A percentile compares a stretch with the other conserved stretches of the same genome.
Evolutionary conservation across 2,113 vertebrate species (phyloP).

Genomic region (chimpanzee (Pan troglodytes)): NHGRI_mPanTro3-v2.1_pri NC_072408.2:41137501-41138000

Average conservation of each 20-base stretch:
- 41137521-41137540: no score
- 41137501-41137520: no score
- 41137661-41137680: background rate
- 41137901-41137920: background rate
- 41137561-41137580: no score
- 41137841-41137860: background rate
- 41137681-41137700: background rate
- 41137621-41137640: background rate
- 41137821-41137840: background rate
- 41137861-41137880: background rate
- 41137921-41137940: background rate
- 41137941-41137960: background rate
- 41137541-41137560: no score
- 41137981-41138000: background rate
- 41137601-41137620: background rate
- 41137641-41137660: background rate
- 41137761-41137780: background rate
- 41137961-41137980: background rate
- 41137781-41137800: background rate
- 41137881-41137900: background rate
- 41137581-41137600: no score
- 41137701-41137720: background rate
- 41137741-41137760: background rate
- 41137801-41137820: background rate
- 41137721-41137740: background rate